Conservation (phyloP, 2,113 vertebrate genomes). For the Athene cunicularia region DNA sequence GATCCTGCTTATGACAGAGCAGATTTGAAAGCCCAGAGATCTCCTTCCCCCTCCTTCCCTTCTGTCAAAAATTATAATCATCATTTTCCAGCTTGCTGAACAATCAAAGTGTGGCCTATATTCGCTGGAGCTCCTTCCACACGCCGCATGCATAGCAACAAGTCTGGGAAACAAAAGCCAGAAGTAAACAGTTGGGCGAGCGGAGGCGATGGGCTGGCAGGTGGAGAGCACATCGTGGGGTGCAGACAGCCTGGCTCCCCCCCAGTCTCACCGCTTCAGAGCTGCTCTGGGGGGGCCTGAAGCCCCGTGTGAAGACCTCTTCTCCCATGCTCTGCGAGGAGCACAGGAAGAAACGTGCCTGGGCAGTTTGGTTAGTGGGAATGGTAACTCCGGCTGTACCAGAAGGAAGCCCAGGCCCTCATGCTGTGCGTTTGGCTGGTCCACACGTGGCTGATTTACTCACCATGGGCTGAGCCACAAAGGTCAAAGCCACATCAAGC, state of each 20-base stretch:
- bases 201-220: neutral
- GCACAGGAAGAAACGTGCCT: neutral
- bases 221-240: fast-evolving
- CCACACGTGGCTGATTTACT: neutral
- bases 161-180: constrained; percentile 61
- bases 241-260: neutral
- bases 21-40: constrained; percentile 63
- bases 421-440: neutral
- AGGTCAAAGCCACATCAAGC: neutral
- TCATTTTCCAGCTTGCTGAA: constrained; percentile 74
- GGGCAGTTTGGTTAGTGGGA: neutral
- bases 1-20: constrained; percentile 70
- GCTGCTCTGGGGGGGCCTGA: neutral
- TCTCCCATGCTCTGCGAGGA: neutral
- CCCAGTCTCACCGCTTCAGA: neutral
- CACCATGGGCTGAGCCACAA: fast-evolving
- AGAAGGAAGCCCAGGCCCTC: neutral
- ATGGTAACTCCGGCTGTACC: neutral
- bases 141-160: constrained; percentile 72
- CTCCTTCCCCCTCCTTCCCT: constrained; percentile 50
- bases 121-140: constrained; percentile 67
- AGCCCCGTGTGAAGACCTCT: neutral
- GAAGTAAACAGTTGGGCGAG: constrained; percentile 39
- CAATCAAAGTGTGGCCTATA: constrained; percentile 76
- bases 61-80: constrained; percentile 74